Base-by-base conservation (phyloP, 2,113 vertebrate genomes). In the Galeopterus variegatus region DNA sequence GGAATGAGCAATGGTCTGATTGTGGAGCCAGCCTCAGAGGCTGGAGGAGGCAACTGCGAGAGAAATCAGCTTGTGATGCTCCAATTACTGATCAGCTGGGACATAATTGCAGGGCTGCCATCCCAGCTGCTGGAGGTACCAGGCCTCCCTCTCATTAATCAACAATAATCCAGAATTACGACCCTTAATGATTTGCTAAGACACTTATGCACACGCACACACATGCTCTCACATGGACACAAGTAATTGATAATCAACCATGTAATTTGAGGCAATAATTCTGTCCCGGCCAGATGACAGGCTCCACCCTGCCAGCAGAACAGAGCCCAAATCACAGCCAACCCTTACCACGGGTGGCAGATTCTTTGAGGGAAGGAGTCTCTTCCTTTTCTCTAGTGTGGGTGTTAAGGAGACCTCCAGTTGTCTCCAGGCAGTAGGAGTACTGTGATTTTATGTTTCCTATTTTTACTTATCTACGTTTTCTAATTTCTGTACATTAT, bases 211-310 rank as follows among this genome's bases (percentile, higher is more conserved):
- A 97, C 96, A 98, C 97, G 85, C 24, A 5, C 97, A 97, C 98
- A 97, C 97, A 95, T 82, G 96, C 96, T 97, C 90, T 84, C 85
- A 85, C 90, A 86, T 80, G 90, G 97, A 97, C 97, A 98, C 96
- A 95, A 97, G 96, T 98, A 97, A 98, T 97, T 98, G 98, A 98
- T 97, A 98, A 98, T 98, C 98, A 98, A 72, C 98, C 96, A 95
- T 97, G 98, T 98, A 98, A 98, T 98, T 97, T 95, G 93, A 97
- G 92, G 98, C 97, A 98, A 97, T 98, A 98, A 98, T 96, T 98
- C 98, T 98, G 98, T 96, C 95, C 90, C 0, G 92, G 95, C 92
- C 94, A 93, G 96, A 95, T 93, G 96, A 97, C 96, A 97, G 87
- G 94, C 84, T 94, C 93, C 92, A 85, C 95, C 96, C 95, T 58